Evolutionary conservation across 2,888 invertebrate species (phyloP).

Genomic region (Pammene fasciana): DNA sequence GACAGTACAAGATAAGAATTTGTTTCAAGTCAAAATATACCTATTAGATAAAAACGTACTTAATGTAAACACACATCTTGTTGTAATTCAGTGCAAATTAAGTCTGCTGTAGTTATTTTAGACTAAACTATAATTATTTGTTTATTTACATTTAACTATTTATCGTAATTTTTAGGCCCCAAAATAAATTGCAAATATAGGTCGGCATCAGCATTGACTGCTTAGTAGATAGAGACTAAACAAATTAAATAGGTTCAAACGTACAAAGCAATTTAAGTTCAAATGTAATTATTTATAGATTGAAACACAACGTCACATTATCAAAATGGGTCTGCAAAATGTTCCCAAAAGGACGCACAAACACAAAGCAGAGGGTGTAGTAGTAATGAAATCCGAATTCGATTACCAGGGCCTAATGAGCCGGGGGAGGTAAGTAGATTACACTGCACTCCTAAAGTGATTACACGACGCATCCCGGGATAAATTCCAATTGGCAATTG

Average conservation of each 20-base stretch:
- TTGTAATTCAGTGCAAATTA: too few relatives aligned
- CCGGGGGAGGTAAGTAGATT: constrained; percentile 62
- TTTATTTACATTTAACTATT: too few relatives aligned
- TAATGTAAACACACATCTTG: not conserved
- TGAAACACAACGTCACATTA: constrained; percentile 39
- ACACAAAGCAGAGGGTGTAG: constrained; percentile 51
- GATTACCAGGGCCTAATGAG: constrained; percentile 70
- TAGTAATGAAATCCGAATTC: constrained; percentile 72
- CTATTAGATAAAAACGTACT: not conserved
- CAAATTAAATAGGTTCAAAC: not conserved
- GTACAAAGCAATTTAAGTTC: constrained; percentile 2
- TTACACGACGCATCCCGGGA: constrained; percentile 56
- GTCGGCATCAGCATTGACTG: too few relatives aligned
- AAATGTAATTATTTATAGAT: constrained; percentile 31
- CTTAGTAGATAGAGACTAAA: too few relatives aligned
- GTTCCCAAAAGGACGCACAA: constrained; percentile 47
- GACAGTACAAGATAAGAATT: not conserved
- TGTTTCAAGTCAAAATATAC: not conserved
- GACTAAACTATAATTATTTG: too few relatives aligned
- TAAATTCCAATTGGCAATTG: not conserved
- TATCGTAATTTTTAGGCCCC: too few relatives aligned
- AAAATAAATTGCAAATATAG: too few relatives aligned
- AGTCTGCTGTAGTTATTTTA: too few relatives aligned
- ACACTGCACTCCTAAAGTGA: constrained; percentile 62
- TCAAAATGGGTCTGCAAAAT: constrained; percentile 37